Conservation (phyloP, 2,888 invertebrate species). For the Eupithecia insigniata region DNA sequence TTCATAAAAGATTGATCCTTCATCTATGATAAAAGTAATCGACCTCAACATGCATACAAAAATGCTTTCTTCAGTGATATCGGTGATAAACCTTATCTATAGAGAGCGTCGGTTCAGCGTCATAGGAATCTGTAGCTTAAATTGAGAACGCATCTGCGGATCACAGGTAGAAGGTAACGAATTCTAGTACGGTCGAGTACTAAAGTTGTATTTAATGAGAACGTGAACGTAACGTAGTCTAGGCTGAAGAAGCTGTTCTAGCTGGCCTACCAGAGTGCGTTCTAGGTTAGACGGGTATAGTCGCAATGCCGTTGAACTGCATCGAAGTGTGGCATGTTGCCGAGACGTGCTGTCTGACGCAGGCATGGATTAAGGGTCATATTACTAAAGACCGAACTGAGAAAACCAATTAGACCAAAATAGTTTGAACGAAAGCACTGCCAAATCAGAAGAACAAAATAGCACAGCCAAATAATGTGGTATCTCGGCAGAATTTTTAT, state of each 20-base stretch:
- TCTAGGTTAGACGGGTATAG: slow-evolving; percentile 44
- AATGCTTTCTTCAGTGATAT: too few relatives aligned
- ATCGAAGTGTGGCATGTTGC: slow-evolving; percentile 68
- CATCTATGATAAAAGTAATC: too few relatives aligned
- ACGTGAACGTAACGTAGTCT: background rate
- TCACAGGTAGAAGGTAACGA: too few relatives aligned
- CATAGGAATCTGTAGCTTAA: background rate
- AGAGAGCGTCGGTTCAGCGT: background rate
- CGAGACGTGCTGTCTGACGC: slow-evolving; percentile 43
- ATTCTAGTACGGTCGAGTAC: background rate
- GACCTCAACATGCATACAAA: too few relatives aligned
- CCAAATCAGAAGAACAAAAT: too few relatives aligned
- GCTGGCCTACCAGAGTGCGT: slow-evolving; percentile 26
- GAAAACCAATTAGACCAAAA: background rate
- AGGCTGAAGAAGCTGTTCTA: slow-evolving; percentile 15
- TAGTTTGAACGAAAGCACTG: background rate
- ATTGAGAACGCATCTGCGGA: too few relatives aligned
- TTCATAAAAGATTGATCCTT: too few relatives aligned
- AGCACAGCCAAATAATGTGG: too few relatives aligned
- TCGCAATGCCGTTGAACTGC: slow-evolving; percentile 50
- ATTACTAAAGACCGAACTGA: background rate
- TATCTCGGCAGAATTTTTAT: too few relatives aligned
- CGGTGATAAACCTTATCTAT: too few relatives aligned
- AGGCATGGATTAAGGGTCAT: slow-evolving; percentile 31
- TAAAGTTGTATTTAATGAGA: background rate